These are phyloP conservation scores for Acanthococcus lagerstroemiae DNA, from an alignment of 2,888 invertebrate genomes.

Conservation along the genomic window DNA sequence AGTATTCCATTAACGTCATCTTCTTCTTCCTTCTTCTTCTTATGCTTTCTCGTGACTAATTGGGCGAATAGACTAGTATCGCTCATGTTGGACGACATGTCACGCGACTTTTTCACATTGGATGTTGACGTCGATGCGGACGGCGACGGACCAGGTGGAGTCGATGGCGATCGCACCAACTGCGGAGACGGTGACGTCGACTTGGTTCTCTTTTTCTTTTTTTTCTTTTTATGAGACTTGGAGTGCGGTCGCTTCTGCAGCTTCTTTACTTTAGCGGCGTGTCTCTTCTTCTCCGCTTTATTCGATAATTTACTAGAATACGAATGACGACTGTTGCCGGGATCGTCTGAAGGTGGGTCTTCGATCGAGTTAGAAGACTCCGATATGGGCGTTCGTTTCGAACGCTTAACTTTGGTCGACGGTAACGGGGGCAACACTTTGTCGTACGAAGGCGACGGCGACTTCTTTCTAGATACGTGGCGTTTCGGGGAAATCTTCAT, in stretches of 20 bases:
- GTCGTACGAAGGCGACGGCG: slow-evolving; percentile 4
- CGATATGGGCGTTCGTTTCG: neutral
- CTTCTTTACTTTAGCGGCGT: slow-evolving; percentile 14
- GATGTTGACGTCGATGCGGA: neutral
- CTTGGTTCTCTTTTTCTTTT: neutral
- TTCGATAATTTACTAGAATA: slow-evolving; percentile 5
- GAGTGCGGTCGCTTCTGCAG: slow-evolving; percentile 8
- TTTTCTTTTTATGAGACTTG: slow-evolving; percentile 19
- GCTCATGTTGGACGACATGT: slow-evolving; percentile 17
- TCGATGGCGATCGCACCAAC: neutral
- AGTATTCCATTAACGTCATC: slow-evolving; percentile 14
- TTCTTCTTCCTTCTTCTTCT: slow-evolving; percentile 12
- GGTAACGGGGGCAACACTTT: neutral
- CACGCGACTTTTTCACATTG: neutral
- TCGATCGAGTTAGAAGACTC: slow-evolving; percentile 14
- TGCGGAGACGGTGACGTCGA: slow-evolving; percentile 5
- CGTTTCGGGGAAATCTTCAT: slow-evolving; percentile 2
- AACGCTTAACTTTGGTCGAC: neutral
- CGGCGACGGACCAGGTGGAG: neutral
- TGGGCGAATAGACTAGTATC: slow-evolving; percentile 28
- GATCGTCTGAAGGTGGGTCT: neutral
- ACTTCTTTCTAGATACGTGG: slow-evolving; percentile 9
- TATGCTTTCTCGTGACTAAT: slow-evolving; percentile 8
- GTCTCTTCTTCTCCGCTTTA: slow-evolving; percentile 19
- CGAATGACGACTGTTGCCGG: slow-evolving; percentile 4